Evolutionary conservation across 2,888 invertebrate genomes (phyloP).

Genomic region (Drosophila atripex): DNA sequence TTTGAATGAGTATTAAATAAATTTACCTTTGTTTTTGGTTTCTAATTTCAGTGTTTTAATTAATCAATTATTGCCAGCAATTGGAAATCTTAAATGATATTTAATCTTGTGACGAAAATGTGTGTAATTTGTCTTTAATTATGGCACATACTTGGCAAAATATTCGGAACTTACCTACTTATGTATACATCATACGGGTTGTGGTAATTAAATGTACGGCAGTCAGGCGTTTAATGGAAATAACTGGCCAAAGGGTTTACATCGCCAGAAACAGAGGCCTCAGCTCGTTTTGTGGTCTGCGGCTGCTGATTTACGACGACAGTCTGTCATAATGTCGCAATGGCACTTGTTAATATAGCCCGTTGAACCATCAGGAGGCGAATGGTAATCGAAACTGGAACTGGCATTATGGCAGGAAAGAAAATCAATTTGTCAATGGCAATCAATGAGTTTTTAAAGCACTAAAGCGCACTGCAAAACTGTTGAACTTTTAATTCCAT

Average conservation of each 20-base stretch:
- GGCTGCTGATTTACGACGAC: constrained; percentile 54
- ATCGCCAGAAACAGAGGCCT: constrained; percentile 26
- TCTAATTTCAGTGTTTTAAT: background rate
- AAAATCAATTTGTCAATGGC: constrained; percentile 76
- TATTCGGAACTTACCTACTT: background rate
- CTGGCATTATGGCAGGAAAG: constrained; percentile 57
- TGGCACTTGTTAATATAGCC: constrained; percentile 55
- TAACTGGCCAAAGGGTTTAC: constrained; percentile 5
- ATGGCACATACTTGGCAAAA: constrained; percentile 13
- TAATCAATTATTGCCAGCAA: background rate
- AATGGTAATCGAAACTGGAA: constrained; percentile 32
- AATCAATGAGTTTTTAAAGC: constrained; percentile 55
- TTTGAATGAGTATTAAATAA: background rate
- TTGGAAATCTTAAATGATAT: background rate
- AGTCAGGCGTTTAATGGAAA: background rate
- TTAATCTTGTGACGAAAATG: background rate
- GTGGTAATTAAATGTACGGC: constrained; percentile 14
- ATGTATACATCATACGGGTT: constrained; percentile 22
- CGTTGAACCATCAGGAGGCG: background rate
- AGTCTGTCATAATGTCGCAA: constrained; percentile 49
- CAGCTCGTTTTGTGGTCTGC: constrained; percentile 42
- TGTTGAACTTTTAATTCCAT: constrained; percentile 76
- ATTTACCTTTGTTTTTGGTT: background rate
- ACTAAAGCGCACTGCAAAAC: constrained; percentile 36
- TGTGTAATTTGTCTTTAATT: background rate